These are phyloP conservation scores for Mustelus asterias DNA, from an alignment of 2,113 vertebrate species.

Conservation along the genomic window DNA sequence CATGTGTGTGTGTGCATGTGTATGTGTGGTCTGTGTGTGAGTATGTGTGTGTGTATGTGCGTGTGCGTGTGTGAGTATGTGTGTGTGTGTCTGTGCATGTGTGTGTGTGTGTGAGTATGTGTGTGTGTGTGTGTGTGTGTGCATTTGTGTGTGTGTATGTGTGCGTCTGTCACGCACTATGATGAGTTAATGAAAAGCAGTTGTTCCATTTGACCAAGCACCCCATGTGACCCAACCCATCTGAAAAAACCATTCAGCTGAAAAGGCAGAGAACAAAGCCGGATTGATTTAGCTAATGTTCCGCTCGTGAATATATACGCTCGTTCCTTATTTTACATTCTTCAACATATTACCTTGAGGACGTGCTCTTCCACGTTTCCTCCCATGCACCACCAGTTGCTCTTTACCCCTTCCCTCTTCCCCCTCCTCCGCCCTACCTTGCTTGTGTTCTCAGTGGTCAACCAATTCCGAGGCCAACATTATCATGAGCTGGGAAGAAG, in stretches of 20 bases:
- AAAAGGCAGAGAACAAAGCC: neutral
- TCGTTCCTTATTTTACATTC: neutral
- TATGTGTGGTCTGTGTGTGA: no score
- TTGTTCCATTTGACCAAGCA: neutral
- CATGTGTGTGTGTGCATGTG: no score
- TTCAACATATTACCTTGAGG: neutral
- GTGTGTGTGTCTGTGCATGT: no score
- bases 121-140: no score
- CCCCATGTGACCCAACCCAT: neutral
- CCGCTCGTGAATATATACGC: neutral
- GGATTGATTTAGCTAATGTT: conserved; percentile 23
- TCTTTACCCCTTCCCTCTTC: neutral
- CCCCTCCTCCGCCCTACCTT: neutral
- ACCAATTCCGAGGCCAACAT: neutral
- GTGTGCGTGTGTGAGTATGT: no score
- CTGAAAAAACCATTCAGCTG: conserved; percentile 12
- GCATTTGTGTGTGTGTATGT: no score
- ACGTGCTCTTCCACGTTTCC: conserved; percentile 7
- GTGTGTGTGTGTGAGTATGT: no score
- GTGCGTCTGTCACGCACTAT: neutral
- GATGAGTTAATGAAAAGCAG: conserved; percentile 33
- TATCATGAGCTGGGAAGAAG: neutral
- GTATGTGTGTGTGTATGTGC: no score
- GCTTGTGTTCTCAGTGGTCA: neutral
- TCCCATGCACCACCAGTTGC: neutral